Percentiles rank a stretch among this genome's conserved stretches.
phyloP scores from a whole-genome alignment of 2,888 invertebrate genomes.

The Linyphia triangularis region DNA sequence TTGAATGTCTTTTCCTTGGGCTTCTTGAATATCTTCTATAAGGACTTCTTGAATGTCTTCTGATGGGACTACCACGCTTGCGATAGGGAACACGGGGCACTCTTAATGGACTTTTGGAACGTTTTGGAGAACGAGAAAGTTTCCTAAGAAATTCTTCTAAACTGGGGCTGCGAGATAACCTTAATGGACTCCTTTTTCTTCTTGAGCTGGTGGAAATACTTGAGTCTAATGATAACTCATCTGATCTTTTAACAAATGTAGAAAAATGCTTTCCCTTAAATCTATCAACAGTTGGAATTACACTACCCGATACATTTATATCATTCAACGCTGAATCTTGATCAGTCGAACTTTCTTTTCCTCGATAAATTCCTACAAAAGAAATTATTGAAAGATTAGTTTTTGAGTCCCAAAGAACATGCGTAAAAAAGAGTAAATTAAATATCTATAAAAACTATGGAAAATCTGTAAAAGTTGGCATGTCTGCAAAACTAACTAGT shows the following conservation, averaged over 20 bases:
- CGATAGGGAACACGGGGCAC: slow-evolving; percentile 13
- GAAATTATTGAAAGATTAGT: no score
- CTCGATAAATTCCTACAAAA: not conserved
- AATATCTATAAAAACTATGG: no score
- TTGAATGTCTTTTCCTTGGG: not conserved
- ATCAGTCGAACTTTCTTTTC: not conserved
- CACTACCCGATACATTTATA: not conserved
- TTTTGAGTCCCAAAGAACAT: no score
- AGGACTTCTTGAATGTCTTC: slow-evolving; percentile 45
- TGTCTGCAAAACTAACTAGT: no score
- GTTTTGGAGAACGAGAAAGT: slow-evolving; percentile 9
- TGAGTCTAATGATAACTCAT: not conserved
- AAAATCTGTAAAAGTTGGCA: no score
- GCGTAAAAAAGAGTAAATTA: no score
- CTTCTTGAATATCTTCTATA: slow-evolving; percentile 14
- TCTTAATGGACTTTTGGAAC: slow-evolving; percentile 42
- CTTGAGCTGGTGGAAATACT: not conserved
- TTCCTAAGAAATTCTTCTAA: not conserved
- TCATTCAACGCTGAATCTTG: not conserved
- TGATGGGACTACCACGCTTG: not conserved
- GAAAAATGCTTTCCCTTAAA: not conserved
- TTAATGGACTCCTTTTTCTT: slow-evolving; percentile 34
- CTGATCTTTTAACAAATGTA: not conserved
- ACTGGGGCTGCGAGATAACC: slow-evolving; percentile 3
- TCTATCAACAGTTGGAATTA: not conserved